Evolutionary conservation across 2,113 vertebrate species (phyloP).

Genomic region (Pelecanus crispus): DNA sequence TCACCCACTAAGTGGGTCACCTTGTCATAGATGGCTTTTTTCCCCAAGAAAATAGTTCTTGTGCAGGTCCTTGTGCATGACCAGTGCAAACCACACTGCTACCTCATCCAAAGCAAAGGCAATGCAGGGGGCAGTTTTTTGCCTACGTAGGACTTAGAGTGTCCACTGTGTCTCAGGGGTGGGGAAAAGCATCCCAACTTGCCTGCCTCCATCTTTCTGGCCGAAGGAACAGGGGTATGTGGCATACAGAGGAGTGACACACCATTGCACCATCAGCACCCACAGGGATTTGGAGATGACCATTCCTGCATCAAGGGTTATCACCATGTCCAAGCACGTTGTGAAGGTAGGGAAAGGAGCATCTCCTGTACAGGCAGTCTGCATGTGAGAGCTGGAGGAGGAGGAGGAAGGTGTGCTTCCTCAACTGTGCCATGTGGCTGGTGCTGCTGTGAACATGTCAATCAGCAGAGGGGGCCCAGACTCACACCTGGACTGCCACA

Average conservation of each 20-base stretch:
- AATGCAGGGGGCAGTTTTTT: neutral
- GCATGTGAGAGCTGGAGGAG: neutral
- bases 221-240: rapidly evolving
- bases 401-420: neutral
- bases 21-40: neutral
- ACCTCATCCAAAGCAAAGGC: neutral
- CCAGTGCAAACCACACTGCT: neutral
- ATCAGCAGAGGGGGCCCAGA: neutral
- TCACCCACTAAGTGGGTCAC: no score
- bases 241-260: neutral
- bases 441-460: neutral
- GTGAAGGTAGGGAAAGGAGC: neutral
- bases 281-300: neutral
- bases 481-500: neutral
- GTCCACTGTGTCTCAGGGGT: neutral
- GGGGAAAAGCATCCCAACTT: neutral
- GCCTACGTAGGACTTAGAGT: neutral
- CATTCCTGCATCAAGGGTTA: neutral
- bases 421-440: neutral
- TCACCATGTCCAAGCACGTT: rapidly evolving
- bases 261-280: neutral
- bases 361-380: neutral
- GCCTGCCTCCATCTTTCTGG: neutral
- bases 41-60: neutral
- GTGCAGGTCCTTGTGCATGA: neutral